These are phyloP conservation scores for Podilymbus podiceps DNA, from an alignment of 2,113 vertebrate species.

Conservation along the genomic window DNA sequence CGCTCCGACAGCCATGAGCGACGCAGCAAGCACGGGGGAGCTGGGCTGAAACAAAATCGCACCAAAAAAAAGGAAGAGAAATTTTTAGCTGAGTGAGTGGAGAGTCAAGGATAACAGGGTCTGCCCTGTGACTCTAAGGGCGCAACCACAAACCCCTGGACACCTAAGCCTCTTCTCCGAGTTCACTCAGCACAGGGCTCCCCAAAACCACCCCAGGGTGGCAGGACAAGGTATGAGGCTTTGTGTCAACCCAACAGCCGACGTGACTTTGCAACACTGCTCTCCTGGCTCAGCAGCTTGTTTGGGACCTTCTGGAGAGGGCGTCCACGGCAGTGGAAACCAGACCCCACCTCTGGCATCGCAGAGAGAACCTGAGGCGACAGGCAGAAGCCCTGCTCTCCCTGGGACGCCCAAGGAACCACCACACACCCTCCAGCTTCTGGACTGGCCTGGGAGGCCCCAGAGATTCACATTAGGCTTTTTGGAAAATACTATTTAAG, in stretches of 20 bases:
- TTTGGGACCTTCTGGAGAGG: neutral
- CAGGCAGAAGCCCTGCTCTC: neutral
- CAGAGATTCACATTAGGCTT: rapidly evolving
- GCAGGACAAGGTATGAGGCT: rapidly evolving
- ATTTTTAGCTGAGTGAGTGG: no score
- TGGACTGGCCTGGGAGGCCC: neutral
- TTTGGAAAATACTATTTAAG: neutral
- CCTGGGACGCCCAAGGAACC: neutral
- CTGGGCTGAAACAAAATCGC: neutral
- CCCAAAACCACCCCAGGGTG: neutral
- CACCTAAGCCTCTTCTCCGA: neutral
- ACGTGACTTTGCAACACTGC: rapidly evolving
- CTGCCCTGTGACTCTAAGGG: no score
- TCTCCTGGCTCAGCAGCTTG: neutral
- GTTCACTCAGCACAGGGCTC: neutral
- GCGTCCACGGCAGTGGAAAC: neutral
- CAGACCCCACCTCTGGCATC: neutral
- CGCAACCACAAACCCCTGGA: no score
- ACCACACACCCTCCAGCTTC: neutral
- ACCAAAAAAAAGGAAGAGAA: no score
- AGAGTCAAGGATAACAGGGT: no score
- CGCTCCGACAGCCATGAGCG: neutral
- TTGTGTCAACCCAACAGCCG: neutral
- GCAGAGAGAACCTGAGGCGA: neutral
- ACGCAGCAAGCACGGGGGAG: neutral